phyloP scores from a whole-genome alignment of 2,888 invertebrate genomes.

The Eurytoma californica region DNA sequence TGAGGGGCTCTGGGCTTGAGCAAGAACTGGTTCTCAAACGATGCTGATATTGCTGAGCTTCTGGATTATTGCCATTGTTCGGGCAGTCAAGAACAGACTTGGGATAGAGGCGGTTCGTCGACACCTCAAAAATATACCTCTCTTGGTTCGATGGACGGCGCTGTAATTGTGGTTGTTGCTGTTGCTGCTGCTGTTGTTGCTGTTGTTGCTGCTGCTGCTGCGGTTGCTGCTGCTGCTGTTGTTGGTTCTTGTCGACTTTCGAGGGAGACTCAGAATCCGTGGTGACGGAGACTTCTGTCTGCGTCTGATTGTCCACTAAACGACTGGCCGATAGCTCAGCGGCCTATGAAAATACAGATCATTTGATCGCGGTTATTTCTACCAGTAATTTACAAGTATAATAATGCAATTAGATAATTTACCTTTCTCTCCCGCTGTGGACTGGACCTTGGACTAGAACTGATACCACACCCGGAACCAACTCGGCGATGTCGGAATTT shows the following conservation, averaged over 20 bases:
- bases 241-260: constrained; percentile 23
- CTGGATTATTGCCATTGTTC: constrained; percentile 51
- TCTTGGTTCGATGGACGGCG: constrained; percentile 51
- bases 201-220: constrained; percentile 22
- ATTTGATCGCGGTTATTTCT: too few species aligned
- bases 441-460: constrained; percentile 75
- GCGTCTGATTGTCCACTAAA: constrained; percentile 81
- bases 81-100: constrained; percentile 46
- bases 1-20: constrained; percentile 76
- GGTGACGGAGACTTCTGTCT: constrained; percentile 81
- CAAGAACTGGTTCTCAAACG: constrained; percentile 67
- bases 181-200: background rate
- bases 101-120: constrained; percentile 52
- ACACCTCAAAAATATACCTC: constrained; percentile 52
- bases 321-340: constrained; percentile 68
- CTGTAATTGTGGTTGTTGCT: constrained; percentile 1
- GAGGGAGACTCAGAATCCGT: constrained; percentile 77
- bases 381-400: background rate
- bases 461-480: constrained; percentile 80
- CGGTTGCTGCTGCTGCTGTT: constrained; percentile 1
- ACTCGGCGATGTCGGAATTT: constrained; percentile 79
- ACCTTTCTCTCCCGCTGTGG: constrained; percentile 78
- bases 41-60: constrained; percentile 42
- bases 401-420: constrained; percentile 21
- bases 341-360: constrained; percentile 61